These are phyloP conservation scores for Myotis myotis DNA, from an alignment of 2,797 vertebrate species.

Conservation along the genomic window DNA sequence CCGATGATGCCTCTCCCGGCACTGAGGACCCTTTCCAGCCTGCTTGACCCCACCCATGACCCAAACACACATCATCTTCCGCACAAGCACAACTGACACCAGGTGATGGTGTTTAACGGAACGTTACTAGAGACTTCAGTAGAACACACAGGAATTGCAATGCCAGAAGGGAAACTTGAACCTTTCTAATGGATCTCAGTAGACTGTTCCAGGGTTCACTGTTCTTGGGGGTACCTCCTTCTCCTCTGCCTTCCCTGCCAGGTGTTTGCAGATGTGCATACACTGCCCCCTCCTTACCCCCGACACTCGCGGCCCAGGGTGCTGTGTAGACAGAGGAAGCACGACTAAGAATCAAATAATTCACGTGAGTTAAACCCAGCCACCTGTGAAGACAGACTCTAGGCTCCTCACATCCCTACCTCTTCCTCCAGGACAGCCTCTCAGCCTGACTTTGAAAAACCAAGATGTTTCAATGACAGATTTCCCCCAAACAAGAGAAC, in stretches of 20 bases:
- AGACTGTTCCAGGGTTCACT: not conserved
- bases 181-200: not conserved
- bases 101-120: not conserved
- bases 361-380: too few species aligned
- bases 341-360: not conserved
- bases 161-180: not conserved
- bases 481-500: not conserved
- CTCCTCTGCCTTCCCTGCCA: not conserved
- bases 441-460: not conserved
- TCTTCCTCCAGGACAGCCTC: not conserved
- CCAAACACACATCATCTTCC: not conserved
- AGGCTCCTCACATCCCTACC: fast-evolving
- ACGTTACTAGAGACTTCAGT: not conserved
- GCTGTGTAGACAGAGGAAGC: not conserved
- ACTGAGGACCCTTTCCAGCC: not conserved
- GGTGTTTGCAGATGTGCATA: not conserved
- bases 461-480: not conserved
- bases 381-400: not conserved
- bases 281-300: not conserved
- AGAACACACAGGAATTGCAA: not conserved
- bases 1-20: not conserved
- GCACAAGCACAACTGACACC: not conserved
- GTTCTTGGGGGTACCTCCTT: not conserved
- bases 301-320: not conserved
- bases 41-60: not conserved